Evolutionary conservation across 2,797 vertebrate genomes (phyloP).

Genomic region (Atherinosoma microstoma): DNA sequence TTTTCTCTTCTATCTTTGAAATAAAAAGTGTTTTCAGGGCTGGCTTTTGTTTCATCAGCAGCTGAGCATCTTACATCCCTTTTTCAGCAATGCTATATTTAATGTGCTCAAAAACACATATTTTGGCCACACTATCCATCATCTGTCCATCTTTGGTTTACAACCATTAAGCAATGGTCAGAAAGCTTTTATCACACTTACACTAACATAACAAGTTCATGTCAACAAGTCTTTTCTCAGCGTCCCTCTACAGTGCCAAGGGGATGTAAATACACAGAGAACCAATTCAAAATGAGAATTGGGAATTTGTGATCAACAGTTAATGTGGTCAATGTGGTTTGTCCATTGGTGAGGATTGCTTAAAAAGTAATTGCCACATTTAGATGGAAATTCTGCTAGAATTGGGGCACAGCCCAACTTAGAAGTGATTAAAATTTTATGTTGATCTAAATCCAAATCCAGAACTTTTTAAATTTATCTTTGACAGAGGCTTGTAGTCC

Average conservation of each 20-base stretch:
- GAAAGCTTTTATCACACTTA: background rate
- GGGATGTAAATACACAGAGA: too few species aligned
- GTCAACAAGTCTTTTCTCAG: background rate
- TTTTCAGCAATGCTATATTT: background rate
- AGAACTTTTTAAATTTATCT: background rate
- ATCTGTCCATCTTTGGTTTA: background rate
- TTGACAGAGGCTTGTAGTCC: background rate
- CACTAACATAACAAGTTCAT: background rate
- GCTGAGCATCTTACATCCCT: background rate
- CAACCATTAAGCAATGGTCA: background rate
- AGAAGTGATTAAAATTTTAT: background rate
- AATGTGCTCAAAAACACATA: background rate
- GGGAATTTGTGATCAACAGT: background rate
- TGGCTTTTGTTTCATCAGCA: background rate
- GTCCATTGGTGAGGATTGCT: background rate
- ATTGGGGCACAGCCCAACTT: background rate
- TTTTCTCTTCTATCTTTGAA: background rate
- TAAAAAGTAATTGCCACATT: background rate
- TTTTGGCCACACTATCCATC: too few species aligned
- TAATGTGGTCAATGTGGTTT: background rate
- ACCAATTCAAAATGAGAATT: background rate
- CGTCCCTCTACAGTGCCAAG: background rate
- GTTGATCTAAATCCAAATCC: background rate
- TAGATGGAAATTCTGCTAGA: background rate
- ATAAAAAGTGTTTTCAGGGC: background rate